Conservation (phyloP, 2,797 vertebrate genomes). For the Apogon hyalosoma region DNA sequence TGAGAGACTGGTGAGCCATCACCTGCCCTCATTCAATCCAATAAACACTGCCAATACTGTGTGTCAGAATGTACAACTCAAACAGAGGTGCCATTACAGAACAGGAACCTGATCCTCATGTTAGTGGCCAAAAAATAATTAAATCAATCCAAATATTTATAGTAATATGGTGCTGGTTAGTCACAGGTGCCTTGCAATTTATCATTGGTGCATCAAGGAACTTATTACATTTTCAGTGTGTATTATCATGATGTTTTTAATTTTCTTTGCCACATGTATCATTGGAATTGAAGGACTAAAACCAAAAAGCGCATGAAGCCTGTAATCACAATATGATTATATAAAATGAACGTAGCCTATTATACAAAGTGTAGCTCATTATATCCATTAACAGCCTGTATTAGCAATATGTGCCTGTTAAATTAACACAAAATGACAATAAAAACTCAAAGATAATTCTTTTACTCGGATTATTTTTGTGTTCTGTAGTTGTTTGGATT, state of each 20-base stretch:
- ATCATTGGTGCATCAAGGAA: not conserved
- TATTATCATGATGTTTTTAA: not conserved
- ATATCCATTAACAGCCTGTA: not conserved
- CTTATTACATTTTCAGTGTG: not conserved
- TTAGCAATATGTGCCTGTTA: not conserved
- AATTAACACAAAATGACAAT: not conserved
- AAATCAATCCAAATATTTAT: not conserved
- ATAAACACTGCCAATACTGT: slow-evolving; percentile 1
- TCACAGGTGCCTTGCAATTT: slow-evolving; percentile 35
- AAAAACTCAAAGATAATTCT: not conserved
- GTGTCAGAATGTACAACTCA: not conserved
- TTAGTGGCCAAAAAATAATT: not conserved
- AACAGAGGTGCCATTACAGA: not conserved
- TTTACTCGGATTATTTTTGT: no score
- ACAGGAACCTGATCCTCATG: not conserved
- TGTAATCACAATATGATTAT: no score
- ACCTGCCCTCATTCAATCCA: not conserved
- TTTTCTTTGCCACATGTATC: not conserved
- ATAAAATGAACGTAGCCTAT: not conserved
- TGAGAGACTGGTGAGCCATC: not conserved
- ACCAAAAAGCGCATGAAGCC: not conserved
- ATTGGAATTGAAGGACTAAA: not conserved
- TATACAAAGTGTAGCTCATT: slow-evolving; percentile 1
- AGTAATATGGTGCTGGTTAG: slow-evolving; percentile 11
- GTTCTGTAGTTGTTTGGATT: no score